These are phyloP conservation scores for Misgurnus mizolepis DNA, from an alignment of 2,113 vertebrate genomes.

Conservation along the genomic window DNA sequence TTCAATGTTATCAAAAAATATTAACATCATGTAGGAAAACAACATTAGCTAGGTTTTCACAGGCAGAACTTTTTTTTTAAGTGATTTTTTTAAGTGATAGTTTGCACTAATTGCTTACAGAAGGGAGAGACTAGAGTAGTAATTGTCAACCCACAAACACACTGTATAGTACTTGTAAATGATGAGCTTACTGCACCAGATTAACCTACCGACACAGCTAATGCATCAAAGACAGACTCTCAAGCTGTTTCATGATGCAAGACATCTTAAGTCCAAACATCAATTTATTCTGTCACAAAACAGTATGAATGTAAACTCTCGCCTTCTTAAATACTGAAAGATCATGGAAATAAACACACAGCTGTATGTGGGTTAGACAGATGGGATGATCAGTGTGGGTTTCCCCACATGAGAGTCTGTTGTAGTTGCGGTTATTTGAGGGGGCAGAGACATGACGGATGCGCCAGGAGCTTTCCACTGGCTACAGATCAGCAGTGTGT, in stretches of 20 bases:
- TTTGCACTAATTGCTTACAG: conserved; percentile 3
- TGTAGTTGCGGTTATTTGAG: conserved; percentile 15
- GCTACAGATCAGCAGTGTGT: conserved; percentile 22
- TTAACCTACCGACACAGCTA: conserved; percentile 44
- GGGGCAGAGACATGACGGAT: conserved; percentile 30
- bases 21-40: too few species aligned
- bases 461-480: conserved; percentile 21
- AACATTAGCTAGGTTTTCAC: too few species aligned
- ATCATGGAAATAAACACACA: not conserved
- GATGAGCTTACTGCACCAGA: conserved; percentile 45
- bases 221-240: conserved; percentile 4
- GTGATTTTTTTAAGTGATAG: too few species aligned
- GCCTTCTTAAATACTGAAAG: not conserved
- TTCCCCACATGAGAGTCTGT: conserved; percentile 24
- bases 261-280: too few species aligned
- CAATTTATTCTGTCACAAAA: too few species aligned
- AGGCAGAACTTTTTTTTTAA: too few species aligned
- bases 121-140: conserved; percentile 50
- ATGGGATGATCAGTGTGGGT: conserved; percentile 24
- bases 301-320: too few species aligned
- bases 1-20: too few species aligned
- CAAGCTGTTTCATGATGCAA: not conserved
- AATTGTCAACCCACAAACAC: conserved; percentile 36
- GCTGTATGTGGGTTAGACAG: conserved; percentile 14
- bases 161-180: conserved; percentile 23